Conservation (phyloP, 2,797 vertebrate species). For the Ispidina picta region DNA sequence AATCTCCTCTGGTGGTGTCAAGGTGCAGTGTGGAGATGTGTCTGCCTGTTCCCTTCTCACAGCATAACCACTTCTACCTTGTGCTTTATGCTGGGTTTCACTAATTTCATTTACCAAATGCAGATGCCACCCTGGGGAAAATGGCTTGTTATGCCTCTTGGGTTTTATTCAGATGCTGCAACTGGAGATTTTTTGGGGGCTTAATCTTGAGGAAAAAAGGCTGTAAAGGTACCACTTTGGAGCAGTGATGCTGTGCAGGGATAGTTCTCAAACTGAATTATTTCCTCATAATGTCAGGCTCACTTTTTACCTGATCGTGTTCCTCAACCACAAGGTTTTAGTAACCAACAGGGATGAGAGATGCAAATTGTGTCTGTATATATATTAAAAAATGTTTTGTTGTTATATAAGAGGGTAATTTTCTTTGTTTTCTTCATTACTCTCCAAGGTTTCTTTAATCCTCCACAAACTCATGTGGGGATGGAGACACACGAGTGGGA, state of each 20-base stretch:
- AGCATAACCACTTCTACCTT: not conserved
- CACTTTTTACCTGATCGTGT: not conserved
- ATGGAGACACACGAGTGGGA: accelerated
- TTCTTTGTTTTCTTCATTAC: not conserved
- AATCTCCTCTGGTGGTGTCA: not conserved
- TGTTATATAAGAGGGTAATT: not conserved
- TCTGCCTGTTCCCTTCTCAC: not conserved
- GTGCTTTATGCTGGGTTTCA: not conserved
- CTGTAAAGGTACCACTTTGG: not conserved
- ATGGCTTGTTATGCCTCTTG: not conserved
- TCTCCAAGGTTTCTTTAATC: not conserved
- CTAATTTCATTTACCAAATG: not conserved
- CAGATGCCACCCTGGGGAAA: not conserved
- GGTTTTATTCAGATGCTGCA: not conserved
- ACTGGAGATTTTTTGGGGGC: not conserved
- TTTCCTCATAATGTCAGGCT: not conserved
- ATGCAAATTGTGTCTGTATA: not conserved
- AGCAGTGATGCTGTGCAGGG: not conserved
- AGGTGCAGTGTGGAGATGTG: not conserved
- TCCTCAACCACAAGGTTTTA: not conserved
- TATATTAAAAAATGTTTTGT: not conserved
- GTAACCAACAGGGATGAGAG: not conserved
- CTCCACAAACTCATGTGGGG: not conserved
- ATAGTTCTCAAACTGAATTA: not conserved
- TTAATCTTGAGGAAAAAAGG: not conserved